Evolutionary conservation across 1,140 invertebrate genomes (phyloP).

Genomic region (Neodiprion pinetum): DNA sequence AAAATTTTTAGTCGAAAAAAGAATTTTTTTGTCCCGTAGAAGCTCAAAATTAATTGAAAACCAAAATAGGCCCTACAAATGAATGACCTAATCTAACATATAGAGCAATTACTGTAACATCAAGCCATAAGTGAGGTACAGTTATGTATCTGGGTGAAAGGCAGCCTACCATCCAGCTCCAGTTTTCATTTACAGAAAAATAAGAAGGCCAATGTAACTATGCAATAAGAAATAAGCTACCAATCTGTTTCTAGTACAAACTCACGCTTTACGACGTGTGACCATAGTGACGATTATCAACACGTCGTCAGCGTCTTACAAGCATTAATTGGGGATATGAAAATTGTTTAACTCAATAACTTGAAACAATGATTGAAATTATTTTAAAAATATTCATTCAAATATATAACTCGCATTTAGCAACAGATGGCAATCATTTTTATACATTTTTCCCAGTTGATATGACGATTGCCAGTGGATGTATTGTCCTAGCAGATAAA

Average conservation of each 20-base stretch:
- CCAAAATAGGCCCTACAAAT: not conserved
- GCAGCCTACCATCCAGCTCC: not conserved
- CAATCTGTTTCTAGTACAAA: not conserved
- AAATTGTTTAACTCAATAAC: too few species aligned
- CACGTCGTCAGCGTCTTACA: not conserved
- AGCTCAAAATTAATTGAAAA: too few species aligned
- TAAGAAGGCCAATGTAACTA: not conserved
- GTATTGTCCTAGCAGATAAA: too few species aligned
- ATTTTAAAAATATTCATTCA: too few species aligned
- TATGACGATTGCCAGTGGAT: too few species aligned
- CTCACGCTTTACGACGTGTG: not conserved
- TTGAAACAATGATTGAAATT: too few species aligned
- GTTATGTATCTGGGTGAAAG: constrained; percentile 7
- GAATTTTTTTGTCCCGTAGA: not conserved
- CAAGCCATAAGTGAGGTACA: not conserved
- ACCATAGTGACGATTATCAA: not conserved
- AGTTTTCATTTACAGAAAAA: not conserved
- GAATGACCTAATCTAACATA: not conserved
- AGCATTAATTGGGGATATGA: too few species aligned
- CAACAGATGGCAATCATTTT: too few species aligned
- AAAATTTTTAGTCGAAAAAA: constrained; percentile 3
- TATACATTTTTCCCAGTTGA: too few species aligned
- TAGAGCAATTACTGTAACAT: not conserved
- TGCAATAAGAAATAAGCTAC: not conserved
- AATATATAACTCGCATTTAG: too few species aligned